Base-by-base conservation (phyloP, 2,888 invertebrate genomes). In the Cataglyphis altisquamis region DNA sequence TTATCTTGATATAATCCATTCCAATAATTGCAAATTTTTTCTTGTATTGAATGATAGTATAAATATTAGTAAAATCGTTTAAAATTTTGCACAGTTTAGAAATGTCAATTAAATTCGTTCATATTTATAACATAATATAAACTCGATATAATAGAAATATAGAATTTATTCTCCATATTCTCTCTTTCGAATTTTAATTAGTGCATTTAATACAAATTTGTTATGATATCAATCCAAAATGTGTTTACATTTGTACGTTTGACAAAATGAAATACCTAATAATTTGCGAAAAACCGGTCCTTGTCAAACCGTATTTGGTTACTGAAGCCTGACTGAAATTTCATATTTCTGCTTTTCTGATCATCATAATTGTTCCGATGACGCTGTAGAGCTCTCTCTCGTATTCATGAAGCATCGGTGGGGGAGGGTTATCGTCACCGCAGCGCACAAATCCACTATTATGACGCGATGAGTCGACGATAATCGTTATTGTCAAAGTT, bases 401-500 rank as follows among this genome's bases (percentile, higher is more conserved):
- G 62, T 41, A 75, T 85, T 82, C 75, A 45, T 45, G 73, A 78
- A 87, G 78, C 63, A 70, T 18, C 62, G 18, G 80, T 48, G 63
- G 74, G 67, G 60, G 73, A 52, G 70, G 89, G 87, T 86, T 86
- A 86, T 87, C 86, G 86, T 84, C 83, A 77, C 81, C 84, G 41
- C 77, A 48, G 67, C 85, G 83, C 81, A 84, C 86, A 84, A 84
- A 89, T 86, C 84, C 75, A 75, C 85, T 83, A 87, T 89, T 90
- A 90, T 89, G 88, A 83, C 62, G 86, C 88, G 90, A 90, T 89
- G 90, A 90, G 89, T 89, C 86, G 88, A 82, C 90, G 88, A 90
- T 90, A 90, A 89, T 90, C 89, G 89, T 90, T 90, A 90, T 90
- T 88, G 86, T 83, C 82, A 83, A 85, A 90, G 86, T 89, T 89